These are phyloP conservation scores for Pteropus rufus DNA, from an alignment of 2,797 vertebrate species.

Conservation along the genomic window DNA sequence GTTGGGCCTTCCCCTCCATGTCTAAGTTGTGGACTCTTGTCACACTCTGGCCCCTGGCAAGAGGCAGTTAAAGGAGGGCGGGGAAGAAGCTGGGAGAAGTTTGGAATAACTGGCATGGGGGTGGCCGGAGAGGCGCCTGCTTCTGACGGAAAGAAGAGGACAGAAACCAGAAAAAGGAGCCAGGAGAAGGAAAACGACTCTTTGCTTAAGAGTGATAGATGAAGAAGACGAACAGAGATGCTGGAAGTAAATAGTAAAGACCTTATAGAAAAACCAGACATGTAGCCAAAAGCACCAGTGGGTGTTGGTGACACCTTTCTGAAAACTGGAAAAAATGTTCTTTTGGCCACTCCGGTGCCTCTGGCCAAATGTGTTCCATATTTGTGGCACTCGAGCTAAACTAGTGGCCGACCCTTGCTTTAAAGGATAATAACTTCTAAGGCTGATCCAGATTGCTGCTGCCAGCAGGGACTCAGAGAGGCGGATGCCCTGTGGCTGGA, in stretches of 20 bases:
- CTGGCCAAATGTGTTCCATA: slow-evolving; percentile 60
- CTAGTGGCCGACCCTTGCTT: slow-evolving; percentile 51
- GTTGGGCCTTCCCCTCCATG: background rate
- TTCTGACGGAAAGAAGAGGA: background rate
- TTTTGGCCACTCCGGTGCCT: slow-evolving; percentile 45
- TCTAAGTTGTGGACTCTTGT: background rate
- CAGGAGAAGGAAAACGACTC: background rate
- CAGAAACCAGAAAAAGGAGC: background rate
- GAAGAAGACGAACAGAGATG: background rate
- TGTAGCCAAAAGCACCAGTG: background rate
- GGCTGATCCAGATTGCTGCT: slow-evolving; percentile 37
- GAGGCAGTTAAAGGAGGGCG: background rate
- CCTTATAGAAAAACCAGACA: background rate
- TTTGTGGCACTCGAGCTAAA: slow-evolving; percentile 66
- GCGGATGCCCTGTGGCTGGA: slow-evolving; percentile 47
- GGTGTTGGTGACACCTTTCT: background rate
- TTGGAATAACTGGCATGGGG: background rate
- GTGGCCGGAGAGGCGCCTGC: background rate
- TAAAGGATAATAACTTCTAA: slow-evolving; percentile 69
- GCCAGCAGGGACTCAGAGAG: background rate
- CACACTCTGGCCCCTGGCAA: background rate
- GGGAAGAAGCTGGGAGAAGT: background rate
- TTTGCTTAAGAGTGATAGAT: background rate
- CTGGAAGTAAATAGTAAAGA: background rate
- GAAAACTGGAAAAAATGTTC: slow-evolving; percentile 60